These are phyloP conservation scores for Formica selysi DNA, from an alignment of 1,140 invertebrate genomes.

Conservation along the genomic window DNA sequence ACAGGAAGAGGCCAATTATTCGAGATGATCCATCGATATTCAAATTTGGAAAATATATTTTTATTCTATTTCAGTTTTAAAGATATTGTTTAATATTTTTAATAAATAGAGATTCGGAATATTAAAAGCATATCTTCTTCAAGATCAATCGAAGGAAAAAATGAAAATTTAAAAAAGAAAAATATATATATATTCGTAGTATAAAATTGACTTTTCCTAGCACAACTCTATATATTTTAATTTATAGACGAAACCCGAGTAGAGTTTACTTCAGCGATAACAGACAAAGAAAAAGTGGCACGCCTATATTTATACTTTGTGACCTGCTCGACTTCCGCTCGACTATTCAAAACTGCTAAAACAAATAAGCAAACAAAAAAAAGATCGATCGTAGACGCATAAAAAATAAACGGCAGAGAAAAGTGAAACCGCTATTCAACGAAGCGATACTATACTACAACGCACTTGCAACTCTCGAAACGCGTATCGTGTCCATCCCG, in stretches of 20 bases:
- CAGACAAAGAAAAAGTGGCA: not conserved
- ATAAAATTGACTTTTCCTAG: not conserved
- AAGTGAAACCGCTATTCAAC: not conserved
- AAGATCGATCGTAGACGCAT: not conserved
- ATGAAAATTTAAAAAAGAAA: not conserved
- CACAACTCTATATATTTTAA: not conserved
- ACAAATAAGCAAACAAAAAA: not conserved
- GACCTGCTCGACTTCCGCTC: not conserved
- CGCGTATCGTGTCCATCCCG: slow-evolving; percentile 25
- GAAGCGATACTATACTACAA: slow-evolving; percentile 14
- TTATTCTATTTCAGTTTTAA: too few relatives aligned
- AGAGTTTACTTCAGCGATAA: not conserved
- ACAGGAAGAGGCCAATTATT: not conserved
- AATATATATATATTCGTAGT: not conserved
- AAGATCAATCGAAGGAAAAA: not conserved
- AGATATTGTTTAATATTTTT: not conserved
- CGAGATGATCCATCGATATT: not conserved
- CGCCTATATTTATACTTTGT: not conserved
- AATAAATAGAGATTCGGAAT: not conserved
- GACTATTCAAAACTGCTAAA: not conserved
- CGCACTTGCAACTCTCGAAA: slow-evolving; percentile 55
- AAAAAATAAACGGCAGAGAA: slow-evolving; percentile 39
- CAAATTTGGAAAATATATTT: not conserved
- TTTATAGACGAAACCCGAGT: slow-evolving; percentile 7
- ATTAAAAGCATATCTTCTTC: too few relatives aligned